Evolutionary conservation across 2,797 vertebrate species (phyloP).

Genomic region (Etheostoma nigrum): DNA sequence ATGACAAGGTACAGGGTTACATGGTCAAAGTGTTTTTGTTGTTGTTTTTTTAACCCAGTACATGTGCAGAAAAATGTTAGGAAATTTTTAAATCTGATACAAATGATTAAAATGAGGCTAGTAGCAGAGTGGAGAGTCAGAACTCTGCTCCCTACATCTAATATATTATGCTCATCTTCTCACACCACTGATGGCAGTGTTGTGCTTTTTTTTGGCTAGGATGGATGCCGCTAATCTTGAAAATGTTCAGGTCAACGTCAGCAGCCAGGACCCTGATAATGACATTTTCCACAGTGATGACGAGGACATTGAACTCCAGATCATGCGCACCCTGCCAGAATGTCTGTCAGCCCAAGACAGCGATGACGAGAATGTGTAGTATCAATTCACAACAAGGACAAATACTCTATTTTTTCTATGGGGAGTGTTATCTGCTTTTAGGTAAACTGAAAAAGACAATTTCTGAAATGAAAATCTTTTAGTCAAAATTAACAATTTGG

Average conservation of each 20-base stretch:
- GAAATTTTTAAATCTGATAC: neutral
- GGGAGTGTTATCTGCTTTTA: too few relatives aligned
- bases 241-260: neutral
- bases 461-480: too few relatives aligned
- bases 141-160: neutral
- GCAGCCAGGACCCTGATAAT: neutral
- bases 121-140: neutral
- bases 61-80: neutral
- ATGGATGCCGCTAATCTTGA: neutral
- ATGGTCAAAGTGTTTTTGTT: too few relatives aligned
- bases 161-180: neutral
- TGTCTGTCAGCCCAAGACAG: neutral
- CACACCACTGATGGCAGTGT: neutral
- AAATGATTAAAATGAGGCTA: neutral
- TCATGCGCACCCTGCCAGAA: too few relatives aligned
- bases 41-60: neutral
- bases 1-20: too few relatives aligned
- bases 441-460: too few relatives aligned
- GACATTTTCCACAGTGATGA: too few relatives aligned
- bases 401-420: too few relatives aligned
- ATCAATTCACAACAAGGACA: too few relatives aligned
- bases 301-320: too few relatives aligned
- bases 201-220: neutral
- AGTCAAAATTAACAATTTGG: too few relatives aligned
- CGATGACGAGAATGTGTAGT: too few relatives aligned